phyloP scores from a whole-genome alignment of 2,797 vertebrate species.

The Chanos chanos region DNA sequence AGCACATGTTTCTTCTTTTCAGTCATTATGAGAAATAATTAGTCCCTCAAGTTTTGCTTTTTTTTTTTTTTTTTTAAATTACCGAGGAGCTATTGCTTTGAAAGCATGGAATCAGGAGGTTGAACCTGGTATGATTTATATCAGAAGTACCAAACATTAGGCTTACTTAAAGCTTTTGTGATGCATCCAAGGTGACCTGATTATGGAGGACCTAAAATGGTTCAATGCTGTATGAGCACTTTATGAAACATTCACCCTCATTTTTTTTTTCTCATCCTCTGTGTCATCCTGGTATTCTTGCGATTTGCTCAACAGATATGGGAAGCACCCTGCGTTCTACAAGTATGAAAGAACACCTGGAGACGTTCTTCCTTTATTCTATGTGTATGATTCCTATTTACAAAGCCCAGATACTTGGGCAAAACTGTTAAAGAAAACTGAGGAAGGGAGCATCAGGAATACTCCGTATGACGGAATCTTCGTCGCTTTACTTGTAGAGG shows the following conservation, averaged over 20 bases:
- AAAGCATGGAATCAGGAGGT: no score
- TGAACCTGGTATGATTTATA: no score
- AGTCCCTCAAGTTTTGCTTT: not conserved
- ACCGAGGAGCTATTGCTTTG: constrained; percentile 14
- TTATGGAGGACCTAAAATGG: no score
- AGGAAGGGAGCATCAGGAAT: constrained; percentile 79
- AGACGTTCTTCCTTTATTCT: constrained; percentile 86
- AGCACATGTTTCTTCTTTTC: no score
- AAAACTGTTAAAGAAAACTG: constrained; percentile 80
- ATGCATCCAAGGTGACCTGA: no score
- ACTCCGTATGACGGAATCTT: constrained; percentile 88
- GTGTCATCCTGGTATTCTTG: not conserved
- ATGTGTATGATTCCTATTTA: constrained; percentile 94
- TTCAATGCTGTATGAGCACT: no score
- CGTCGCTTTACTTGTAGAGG: constrained; percentile 89
- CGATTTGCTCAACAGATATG: constrained; percentile 78
- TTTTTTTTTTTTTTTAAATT: constrained; percentile 20
- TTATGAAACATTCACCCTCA: no score
- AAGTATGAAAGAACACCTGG: constrained; percentile 81
- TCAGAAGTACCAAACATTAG: no score
- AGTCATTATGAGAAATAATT: not conserved
- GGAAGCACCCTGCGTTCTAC: constrained; percentile 90
- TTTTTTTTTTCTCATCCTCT: constrained; percentile 21
- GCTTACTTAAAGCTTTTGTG: no score
- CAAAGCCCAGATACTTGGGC: constrained; percentile 87